Evolutionary conservation across 2,888 invertebrate species (phyloP), one percentile per base, ranked within the genome.

Genomic region (Andrena trimmerana): DNA sequence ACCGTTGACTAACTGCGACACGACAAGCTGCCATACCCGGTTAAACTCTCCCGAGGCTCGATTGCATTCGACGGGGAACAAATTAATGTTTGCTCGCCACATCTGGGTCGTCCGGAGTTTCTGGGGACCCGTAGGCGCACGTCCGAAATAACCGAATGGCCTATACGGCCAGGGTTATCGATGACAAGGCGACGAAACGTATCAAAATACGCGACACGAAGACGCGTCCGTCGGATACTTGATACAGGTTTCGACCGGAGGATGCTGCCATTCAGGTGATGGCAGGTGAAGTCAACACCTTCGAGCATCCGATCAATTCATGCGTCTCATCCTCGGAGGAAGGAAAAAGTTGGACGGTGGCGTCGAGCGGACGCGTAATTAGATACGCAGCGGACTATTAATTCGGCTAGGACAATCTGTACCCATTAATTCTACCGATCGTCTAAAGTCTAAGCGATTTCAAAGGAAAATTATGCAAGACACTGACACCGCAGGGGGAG

Each of bases 1-100:
- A 91, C 80, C 86, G 85, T 89, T 88, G 90, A 91, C 91, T 90
- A 91, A 91, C 90, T 90, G 88, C 92, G 90, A 92, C 91, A 92
- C 89, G 92, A 91, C 91, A 89, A 81, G 86, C 90, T 91, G 90
- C 90, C 91, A 92, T 90, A 90, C 84, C 86, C 88, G 89, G 86
- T 91, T 91, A 88, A 85, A 90, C 88, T 91, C 90, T 85, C 81
- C 86, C 85, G 86, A 70, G 85, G 84, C 86, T 89, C 89, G 87
- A 91, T 91, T 83, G 86, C 85, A 81, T 89, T 91, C 89, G 90
- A 90, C 89, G 89, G 84, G 81, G 72, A 87, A 91, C 90, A 90
- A 91, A 91, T 89, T 91, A 90, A 90, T 89, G 88, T 87, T 88
- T 88, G 78, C 82, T 83, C 85, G 82, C 71, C 78, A 72, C 88